phyloP scores from a whole-genome alignment of 2,113 vertebrate genomes.

The Syngnathus scovelli region DNA sequence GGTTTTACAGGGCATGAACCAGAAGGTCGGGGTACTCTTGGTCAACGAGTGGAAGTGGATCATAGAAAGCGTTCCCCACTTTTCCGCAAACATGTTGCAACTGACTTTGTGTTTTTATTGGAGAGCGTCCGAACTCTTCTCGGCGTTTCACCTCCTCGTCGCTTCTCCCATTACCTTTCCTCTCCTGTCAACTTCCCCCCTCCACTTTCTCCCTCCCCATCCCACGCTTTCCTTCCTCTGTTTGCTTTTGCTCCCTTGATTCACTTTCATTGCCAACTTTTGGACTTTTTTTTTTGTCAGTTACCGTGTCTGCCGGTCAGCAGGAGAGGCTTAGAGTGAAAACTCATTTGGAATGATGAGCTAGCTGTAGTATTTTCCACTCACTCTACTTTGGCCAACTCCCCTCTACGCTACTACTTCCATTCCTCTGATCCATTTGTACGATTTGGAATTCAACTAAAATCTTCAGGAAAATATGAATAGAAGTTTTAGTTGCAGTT shows the following conservation, averaged over 20 bases:
- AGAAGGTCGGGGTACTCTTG: slow-evolving; percentile 25
- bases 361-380: neutral
- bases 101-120: slow-evolving; percentile 62
- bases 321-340: slow-evolving; percentile 12
- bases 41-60: slow-evolving; percentile 40
- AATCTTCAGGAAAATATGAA: too few species aligned
- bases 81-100: slow-evolving; percentile 49
- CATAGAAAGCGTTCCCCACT: slow-evolving; percentile 24
- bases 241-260: slow-evolving; percentile 69
- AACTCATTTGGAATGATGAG: slow-evolving; percentile 16
- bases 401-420: neutral
- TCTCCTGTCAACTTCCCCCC: slow-evolving; percentile 51
- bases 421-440: neutral
- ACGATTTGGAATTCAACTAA: neutral
- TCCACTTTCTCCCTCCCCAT: slow-evolving; percentile 50
- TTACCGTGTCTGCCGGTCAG: slow-evolving; percentile 23
- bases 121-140: slow-evolving; percentile 33
- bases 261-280: slow-evolving; percentile 60
- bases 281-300: slow-evolving; percentile 56
- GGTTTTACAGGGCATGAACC: slow-evolving; percentile 20
- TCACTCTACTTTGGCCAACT: neutral
- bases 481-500: too few species aligned
- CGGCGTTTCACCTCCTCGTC: slow-evolving; percentile 31
- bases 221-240: slow-evolving; percentile 69
- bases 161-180: slow-evolving; percentile 36